Conservation (phyloP, 2,113 vertebrate genomes). For the Cariama cristata region DNA sequence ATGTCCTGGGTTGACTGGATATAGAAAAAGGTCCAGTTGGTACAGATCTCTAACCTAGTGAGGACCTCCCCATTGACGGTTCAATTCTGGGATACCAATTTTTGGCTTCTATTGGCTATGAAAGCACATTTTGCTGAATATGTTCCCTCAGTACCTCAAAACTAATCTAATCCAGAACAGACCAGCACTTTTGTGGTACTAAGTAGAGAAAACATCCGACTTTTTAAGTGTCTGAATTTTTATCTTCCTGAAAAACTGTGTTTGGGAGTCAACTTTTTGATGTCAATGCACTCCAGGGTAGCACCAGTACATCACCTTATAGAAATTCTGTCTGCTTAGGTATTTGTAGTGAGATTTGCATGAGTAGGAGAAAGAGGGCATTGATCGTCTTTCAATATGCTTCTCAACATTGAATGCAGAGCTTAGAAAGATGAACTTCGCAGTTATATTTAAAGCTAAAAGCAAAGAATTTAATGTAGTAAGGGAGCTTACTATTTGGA, state of each 20-base stretch:
- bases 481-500: background rate
- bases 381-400: background rate
- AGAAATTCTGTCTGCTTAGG: background rate
- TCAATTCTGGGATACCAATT: background rate
- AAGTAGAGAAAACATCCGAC: background rate
- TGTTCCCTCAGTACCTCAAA: background rate
- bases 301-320: background rate
- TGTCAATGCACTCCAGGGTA: background rate
- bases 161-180: background rate
- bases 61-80: background rate
- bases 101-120: background rate
- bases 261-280: background rate
- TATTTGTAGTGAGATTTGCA: background rate
- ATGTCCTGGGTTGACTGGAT: background rate
- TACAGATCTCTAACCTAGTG: background rate
- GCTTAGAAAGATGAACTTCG: background rate
- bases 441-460: slow-evolving; percentile 12
- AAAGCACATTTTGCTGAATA: background rate
- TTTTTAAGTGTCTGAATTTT: background rate
- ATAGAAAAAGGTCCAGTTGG: background rate
- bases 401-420: background rate
- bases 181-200: background rate
- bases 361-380: background rate
- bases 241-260: background rate
- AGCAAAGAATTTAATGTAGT: background rate